Conservation (phyloP, 2,113 vertebrate genomes). For the Acinonyx jubatus region DNA sequence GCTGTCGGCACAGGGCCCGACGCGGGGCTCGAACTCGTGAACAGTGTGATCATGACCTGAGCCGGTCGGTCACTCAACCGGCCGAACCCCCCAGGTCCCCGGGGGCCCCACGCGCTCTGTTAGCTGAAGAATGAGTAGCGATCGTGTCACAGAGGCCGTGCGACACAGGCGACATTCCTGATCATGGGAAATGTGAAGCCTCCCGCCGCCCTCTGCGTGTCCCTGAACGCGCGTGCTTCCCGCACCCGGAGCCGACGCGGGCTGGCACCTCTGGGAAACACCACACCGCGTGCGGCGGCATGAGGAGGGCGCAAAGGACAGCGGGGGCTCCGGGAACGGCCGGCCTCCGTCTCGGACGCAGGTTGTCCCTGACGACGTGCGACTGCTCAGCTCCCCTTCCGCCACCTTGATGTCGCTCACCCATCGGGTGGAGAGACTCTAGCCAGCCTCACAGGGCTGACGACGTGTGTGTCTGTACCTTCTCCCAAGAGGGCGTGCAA, state of each 20-base stretch:
- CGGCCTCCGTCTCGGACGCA: neutral
- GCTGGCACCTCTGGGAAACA: neutral
- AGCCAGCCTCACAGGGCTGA: neutral
- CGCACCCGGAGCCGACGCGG: accelerated
- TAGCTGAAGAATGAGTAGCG: neutral
- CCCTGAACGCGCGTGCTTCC: neutral
- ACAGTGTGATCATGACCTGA: no score
- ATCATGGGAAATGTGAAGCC: no score
- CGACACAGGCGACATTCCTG: neutral
- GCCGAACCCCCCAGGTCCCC: no score
- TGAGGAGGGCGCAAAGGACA: accelerated
- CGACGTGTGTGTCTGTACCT: neutral
- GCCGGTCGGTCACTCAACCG: no score
- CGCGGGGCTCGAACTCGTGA: no score
- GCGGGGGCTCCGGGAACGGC: neutral
- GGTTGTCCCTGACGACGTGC: neutral
- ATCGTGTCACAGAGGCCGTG: neutral
- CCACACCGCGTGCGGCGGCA: accelerated
- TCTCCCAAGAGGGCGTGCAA: neutral
- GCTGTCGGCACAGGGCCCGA: no score
- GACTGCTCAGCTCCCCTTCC: accelerated
- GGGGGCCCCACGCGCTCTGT: accelerated
- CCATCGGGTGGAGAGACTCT: neutral
- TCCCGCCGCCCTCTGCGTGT: neutral
- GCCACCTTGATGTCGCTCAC: no score